Evolutionary conservation across 2,113 vertebrate genomes (phyloP).

Genomic region (Cisticola juncidis): DNA sequence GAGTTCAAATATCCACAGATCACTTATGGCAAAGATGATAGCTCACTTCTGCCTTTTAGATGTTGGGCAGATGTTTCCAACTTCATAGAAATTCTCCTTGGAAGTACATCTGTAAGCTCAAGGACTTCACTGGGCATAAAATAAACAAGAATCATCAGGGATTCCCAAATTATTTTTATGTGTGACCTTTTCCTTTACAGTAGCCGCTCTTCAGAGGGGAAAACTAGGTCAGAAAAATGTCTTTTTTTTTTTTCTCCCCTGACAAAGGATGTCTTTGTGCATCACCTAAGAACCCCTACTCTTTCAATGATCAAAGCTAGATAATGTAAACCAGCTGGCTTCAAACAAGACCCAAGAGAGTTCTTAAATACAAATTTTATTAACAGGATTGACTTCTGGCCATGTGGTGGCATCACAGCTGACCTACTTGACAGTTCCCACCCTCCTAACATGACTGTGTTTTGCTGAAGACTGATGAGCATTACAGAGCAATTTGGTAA

Average conservation of each 20-base stretch:
- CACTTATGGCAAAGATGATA: not conserved
- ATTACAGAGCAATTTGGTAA: not conserved
- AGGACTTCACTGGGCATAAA: not conserved
- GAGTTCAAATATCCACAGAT: not conserved
- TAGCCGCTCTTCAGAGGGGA: not conserved
- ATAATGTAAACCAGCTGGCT: not conserved
- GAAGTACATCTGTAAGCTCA: not conserved
- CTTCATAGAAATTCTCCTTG: not conserved
- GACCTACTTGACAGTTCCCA: not conserved
- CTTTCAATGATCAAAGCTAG: not conserved
- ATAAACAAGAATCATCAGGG: not conserved
- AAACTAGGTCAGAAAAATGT: not conserved
- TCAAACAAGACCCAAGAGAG: not conserved
- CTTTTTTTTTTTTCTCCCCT: too few relatives aligned
- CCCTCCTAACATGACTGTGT: not conserved
- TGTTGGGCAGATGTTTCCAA: not conserved
- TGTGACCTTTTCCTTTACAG: not conserved
- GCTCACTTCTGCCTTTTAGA: rapidly evolving
- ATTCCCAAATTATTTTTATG: not conserved
- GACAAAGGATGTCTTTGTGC: not conserved
- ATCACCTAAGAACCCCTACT: not conserved
- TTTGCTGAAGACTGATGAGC: not conserved
- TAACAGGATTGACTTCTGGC: not conserved
- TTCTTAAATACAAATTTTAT: not conserved
- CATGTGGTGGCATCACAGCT: not conserved